These are phyloP conservation scores for Lepidocyrtoides sp. DNA, from an alignment of 2,888 invertebrate genomes.

Conservation along the genomic window DNA sequence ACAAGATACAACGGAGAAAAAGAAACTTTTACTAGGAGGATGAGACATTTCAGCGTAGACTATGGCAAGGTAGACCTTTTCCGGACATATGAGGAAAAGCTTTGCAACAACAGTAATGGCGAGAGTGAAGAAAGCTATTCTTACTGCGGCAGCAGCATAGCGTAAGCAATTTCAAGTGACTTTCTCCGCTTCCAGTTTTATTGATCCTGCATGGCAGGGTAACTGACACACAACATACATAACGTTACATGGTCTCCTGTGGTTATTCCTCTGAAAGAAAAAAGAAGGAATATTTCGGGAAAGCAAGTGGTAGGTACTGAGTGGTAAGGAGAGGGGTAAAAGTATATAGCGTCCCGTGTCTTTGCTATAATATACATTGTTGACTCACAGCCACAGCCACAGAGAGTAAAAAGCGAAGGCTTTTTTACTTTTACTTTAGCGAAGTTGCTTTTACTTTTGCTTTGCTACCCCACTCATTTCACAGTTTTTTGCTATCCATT, in stretches of 20 bases:
- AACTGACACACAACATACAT: background rate
- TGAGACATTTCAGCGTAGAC: background rate
- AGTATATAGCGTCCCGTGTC: too few species aligned
- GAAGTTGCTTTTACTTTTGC: too few species aligned
- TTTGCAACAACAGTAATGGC: background rate
- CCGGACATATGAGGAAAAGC: background rate
- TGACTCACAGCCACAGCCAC: too few species aligned
- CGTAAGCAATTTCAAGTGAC: constrained; percentile 21
- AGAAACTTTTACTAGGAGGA: constrained; percentile 15
- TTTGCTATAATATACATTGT: too few species aligned
- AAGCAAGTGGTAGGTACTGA: too few species aligned
- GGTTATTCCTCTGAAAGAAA: constrained; percentile 12
- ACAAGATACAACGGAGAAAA: background rate
- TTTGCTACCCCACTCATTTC: too few species aligned
- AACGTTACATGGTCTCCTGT: constrained; percentile 6
- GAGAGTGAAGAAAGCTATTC: background rate
- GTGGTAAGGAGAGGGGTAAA: background rate
- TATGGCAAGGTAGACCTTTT: background rate
- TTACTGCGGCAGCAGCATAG: constrained; percentile 15
- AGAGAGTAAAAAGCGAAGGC: too few species aligned
- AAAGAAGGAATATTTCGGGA: background rate
- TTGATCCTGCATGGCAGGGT: constrained; percentile 54
- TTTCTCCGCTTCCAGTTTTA: constrained; percentile 67
- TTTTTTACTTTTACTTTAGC: too few species aligned
- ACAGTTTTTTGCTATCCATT: too few species aligned